These are phyloP conservation scores for Scomberomorus guttatus DNA, from an alignment of 2,797 vertebrate species.

Conservation along the genomic window DNA sequence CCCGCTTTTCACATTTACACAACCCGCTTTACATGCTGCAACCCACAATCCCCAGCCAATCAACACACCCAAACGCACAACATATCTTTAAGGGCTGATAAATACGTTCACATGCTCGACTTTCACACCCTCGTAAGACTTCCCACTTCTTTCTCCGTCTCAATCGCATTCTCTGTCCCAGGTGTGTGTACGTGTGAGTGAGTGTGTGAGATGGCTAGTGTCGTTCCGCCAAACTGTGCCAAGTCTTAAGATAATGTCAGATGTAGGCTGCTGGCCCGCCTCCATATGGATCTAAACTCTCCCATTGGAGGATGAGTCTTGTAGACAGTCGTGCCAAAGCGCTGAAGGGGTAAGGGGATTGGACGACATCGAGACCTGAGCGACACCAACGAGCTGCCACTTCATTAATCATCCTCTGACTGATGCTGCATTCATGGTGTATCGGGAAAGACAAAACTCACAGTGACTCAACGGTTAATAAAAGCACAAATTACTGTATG, in stretches of 20 bases:
- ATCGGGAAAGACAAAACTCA: background rate
- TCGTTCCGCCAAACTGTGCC: constrained; percentile 50
- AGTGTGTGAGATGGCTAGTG: constrained; percentile 40
- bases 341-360: constrained; percentile 25
- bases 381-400: constrained; percentile 34
- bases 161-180: constrained; percentile 41
- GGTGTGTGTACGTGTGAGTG: constrained; percentile 26
- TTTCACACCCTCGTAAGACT: constrained; percentile 62
- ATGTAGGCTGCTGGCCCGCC: constrained; percentile 58
- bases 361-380: constrained; percentile 38
- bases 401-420: constrained; percentile 64
- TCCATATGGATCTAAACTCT: constrained; percentile 62
- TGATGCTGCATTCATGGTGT: constrained; percentile 13
- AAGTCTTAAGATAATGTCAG: constrained; percentile 70
- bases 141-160: constrained; percentile 50
- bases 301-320: constrained; percentile 51
- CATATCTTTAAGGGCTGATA: constrained; percentile 60
- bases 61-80: constrained; percentile 48
- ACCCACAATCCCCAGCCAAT: constrained; percentile 64
- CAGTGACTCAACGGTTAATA: constrained; percentile 24
- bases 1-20: constrained; percentile 58
- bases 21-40: constrained; percentile 42
- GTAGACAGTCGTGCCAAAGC: constrained; percentile 34
- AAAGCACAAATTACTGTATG: constrained; percentile 1
- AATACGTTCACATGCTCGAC: constrained; percentile 63